A percentile compares a stretch with the other conserved stretches of the same genome.
phyloP scores from a whole-genome alignment of 37 sponge, comb jelly and placozoan species.

The Halisarca cf. caerulea region DNA sequence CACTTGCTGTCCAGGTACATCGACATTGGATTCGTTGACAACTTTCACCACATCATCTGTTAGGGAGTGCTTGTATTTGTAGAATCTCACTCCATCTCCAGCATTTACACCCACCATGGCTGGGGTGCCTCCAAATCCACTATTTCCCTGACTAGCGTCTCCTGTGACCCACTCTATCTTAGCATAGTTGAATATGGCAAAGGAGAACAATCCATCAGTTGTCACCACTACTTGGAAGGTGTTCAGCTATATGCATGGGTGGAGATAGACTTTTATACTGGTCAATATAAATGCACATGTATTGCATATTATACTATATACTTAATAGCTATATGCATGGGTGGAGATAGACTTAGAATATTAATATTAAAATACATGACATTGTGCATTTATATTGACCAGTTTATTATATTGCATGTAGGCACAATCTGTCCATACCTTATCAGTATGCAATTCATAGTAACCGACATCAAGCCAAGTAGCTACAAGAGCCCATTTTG shows the following conservation, averaged over 20 bases:
- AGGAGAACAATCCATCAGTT: slow-evolving; percentile 15
- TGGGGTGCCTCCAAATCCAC: slow-evolving; percentile 22
- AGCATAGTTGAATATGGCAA: slow-evolving; percentile 20
- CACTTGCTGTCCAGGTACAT: background rate
- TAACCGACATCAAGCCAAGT: slow-evolving; percentile 22
- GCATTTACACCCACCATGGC: slow-evolving; percentile 29
- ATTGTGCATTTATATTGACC: too few relatives aligned
- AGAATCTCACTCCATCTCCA: slow-evolving; percentile 20
- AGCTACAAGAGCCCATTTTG: slow-evolving; percentile 19
- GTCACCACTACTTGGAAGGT: slow-evolving; percentile 18
- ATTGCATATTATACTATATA: too few relatives aligned
- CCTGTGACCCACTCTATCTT: slow-evolving; percentile 22
- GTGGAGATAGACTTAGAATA: too few relatives aligned
- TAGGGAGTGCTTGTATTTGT: background rate
- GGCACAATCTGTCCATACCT: background rate
- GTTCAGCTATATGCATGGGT: slow-evolving; percentile 14
- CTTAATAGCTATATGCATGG: too few relatives aligned
- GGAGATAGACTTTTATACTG: too few relatives aligned
- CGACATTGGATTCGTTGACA: background rate
- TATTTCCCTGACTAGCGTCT: slow-evolving; percentile 14
- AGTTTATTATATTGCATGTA: too few relatives aligned
- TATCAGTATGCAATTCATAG: background rate
- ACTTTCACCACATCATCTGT: slow-evolving; percentile 4
- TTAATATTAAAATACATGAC: too few relatives aligned
- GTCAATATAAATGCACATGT: too few relatives aligned